Evolutionary conservation across 1,140 invertebrate species (phyloP), one percentile per base, ranked within the genome.

Genomic region (Penaeus indicus): DNA sequence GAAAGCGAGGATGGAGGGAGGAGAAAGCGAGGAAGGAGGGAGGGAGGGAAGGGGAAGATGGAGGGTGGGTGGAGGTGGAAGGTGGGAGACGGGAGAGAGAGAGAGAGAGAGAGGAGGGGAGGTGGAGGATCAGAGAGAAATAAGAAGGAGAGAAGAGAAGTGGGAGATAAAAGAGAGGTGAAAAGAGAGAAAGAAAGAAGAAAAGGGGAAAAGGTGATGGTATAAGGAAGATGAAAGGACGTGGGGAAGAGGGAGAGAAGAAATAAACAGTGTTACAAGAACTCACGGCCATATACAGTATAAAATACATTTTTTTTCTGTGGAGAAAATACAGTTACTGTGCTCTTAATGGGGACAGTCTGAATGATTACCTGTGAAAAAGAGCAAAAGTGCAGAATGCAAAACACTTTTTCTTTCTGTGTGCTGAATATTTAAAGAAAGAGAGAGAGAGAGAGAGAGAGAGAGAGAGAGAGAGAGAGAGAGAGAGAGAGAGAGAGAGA

Each of bases 381-480:
- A 38, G 38, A 38, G 38, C 38, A 38, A 38, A 38, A 38, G 38
- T 38, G 38, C 38, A 38, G 38, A 38, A 38, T 38, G 38, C 38
- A 72, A 72, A 27, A n/a, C 67, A 72, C 19, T 1, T 72, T 72
- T 72, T 16, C 32, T 72, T 72, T 7, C 67, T 13, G 22, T 22
- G n/a, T 72, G 5, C n/a, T 4, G 2, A n/a, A 72, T 22, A 10
- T 13, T 13, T 72, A 27, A 72, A 11, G 22, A 16, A n/a, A 3
- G n/a, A 72, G 67, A n/a, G 67, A 72, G 67, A 72, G 67, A 63
- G 47, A 42, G 82, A 63, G 63, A 69, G 82, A 38, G 82, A 84
- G 63, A 69, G 82, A 84, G 79, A 84, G 82, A 84, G 82, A 84
- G 82, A 84, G 61, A 69, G 82, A 84, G 82, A 84, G 63, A 67